Base-by-base conservation (phyloP, 2,113 vertebrate genomes). In the Nothoprocta pentlandii region DNA sequence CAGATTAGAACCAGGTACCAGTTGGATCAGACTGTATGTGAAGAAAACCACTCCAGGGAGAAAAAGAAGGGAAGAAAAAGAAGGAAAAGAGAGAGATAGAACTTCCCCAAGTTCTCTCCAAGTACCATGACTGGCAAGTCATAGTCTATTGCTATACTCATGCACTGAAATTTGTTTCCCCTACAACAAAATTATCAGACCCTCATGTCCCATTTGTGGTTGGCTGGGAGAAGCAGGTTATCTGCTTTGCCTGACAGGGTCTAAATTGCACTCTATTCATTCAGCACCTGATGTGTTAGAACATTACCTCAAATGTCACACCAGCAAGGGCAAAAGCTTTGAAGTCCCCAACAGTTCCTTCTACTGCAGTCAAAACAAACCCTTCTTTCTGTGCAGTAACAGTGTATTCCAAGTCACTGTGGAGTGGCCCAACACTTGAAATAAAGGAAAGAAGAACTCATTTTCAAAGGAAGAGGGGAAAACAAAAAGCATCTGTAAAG, bases 291-390 rank as follows among this genome's bases (percentile, higher is more conserved):
- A 47, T 51, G 28, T 3, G 1, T 34, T 28, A 82, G 20, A 79
- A 39, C 13, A 59, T 96, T 98, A 99, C 99, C 99, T 99, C 99
- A 85, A 99, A 99, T 14, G 99, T 99, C 70, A 99, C 98, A 1
- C 99, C 99, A 21, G 99, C 99, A 94, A 99, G 97, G 91, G 99
- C 99, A 64, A 99, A 99, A 5, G 99, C 99, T 97, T 99, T 99
- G 96, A 99, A 99, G 94, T 99, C 98, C 49, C 99, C 99, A 32
- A 96, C 78, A 8, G 98, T 98, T 85, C 98, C 99, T 71, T 99
- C 99, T 36, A 99, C 98, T 0, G 98, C 98, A 62, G 98, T 99
- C 97, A 99, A 95, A 74, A 99, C 98, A 49, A 99, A 99, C 5
- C 99, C 99, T 95, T 99, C 99, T 92, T 99, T 99, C 78, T 98